A percentile compares a stretch with the other conserved stretches of the same genome.
These are phyloP conservation scores for Lycocerus yunnanus DNA, from an alignment of 2,888 invertebrate genomes.

Conservation along the genomic window DNA sequence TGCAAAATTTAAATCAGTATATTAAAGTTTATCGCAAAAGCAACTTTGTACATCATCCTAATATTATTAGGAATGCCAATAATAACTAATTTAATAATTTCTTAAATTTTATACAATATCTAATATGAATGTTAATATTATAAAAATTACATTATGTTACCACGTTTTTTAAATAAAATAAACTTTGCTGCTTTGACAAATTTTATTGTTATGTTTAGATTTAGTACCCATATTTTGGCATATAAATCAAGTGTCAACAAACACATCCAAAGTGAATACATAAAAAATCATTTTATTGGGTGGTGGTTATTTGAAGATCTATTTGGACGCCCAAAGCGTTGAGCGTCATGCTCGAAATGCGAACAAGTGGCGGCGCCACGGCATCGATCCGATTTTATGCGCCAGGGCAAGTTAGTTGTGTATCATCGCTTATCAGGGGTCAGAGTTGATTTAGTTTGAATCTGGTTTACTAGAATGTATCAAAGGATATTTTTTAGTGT, in stretches of 20 bases:
- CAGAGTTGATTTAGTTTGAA: conserved; percentile 26
- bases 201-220: neutral
- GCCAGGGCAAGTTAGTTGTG: conserved; percentile 35
- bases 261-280: neutral
- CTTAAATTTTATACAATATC: too few relatives aligned
- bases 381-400: conserved; percentile 39
- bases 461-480: conserved; percentile 20
- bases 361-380: conserved; percentile 34
- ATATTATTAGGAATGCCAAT: too few relatives aligned
- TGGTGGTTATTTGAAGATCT: conserved; percentile 31
- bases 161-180: too few relatives aligned
- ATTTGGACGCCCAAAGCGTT: conserved; percentile 33
- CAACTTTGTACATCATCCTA: too few relatives aligned
- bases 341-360: conserved; percentile 27
- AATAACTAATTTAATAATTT: too few relatives aligned
- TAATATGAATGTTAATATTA: too few relatives aligned
- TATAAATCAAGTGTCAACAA: neutral
- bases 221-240: neutral
- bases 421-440: conserved; percentile 34
- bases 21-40: too few relatives aligned
- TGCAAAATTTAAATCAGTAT: too few relatives aligned
- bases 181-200: too few relatives aligned
- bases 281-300: conserved; percentile 18
- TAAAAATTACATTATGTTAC: too few relatives aligned
- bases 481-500: conserved; percentile 10